Evolutionary conservation across 1,140 invertebrate genomes (phyloP).

Genomic region (Pachypsylla venusta): DNA sequence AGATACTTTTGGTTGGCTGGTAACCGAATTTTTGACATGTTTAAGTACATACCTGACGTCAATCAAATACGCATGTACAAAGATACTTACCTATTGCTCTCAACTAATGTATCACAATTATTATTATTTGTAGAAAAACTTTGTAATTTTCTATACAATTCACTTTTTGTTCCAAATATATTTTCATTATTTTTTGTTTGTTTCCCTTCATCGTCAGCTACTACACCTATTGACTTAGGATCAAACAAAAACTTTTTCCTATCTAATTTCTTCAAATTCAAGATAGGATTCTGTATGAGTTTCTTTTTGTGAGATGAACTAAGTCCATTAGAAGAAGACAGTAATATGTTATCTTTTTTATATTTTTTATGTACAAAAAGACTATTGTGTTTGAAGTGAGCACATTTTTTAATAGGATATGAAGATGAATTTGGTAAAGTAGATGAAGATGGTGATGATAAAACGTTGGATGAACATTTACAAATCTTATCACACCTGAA

Average conservation of each 20-base stretch:
- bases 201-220: not conserved
- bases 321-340: too few species aligned
- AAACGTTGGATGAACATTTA: not conserved
- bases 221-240: not conserved
- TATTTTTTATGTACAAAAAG: not conserved
- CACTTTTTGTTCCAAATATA: constrained; percentile 5
- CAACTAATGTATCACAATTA: not conserved
- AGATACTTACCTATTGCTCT: not conserved
- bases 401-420: not conserved
- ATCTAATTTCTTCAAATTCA: constrained; percentile 1
- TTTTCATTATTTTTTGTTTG: not conserved
- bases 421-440: too few species aligned
- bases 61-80: too few species aligned
- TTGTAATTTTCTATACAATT: not conserved
- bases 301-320: too few species aligned
- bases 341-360: constrained; percentile 6
- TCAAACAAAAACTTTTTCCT: too few species aligned
- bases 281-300: not conserved
- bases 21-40: too few species aligned
- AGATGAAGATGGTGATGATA: not conserved
- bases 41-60: too few species aligned
- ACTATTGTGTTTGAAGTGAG: constrained; percentile 2
- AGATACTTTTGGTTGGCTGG: too few species aligned
- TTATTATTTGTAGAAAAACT: not conserved
- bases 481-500: constrained; percentile 8